Evolutionary conservation across 2,797 vertebrate genomes (phyloP).

Genomic region (Pipistrellus nathusii): DNA sequence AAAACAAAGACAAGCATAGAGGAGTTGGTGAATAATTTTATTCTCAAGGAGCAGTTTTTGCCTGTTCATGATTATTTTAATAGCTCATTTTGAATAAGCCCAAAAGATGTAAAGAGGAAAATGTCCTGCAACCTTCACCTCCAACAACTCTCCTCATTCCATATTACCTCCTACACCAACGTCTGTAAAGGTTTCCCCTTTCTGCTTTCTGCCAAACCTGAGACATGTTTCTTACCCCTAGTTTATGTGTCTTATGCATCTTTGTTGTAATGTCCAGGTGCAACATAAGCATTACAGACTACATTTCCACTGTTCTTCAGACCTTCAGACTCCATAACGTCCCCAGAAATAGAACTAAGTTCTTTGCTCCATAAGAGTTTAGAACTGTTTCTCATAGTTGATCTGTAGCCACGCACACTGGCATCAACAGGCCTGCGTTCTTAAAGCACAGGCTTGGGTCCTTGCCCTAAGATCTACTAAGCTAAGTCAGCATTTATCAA

Average conservation of each 20-base stretch:
- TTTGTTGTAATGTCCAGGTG: not conserved
- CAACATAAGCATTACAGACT: not conserved
- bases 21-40: slow-evolving; percentile 12
- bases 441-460: not conserved
- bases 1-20: slow-evolving; percentile 36
- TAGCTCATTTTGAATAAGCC: slow-evolving; percentile 3
- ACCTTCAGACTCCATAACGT: not conserved
- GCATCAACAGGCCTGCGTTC: not conserved
- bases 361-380: not conserved
- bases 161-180: not conserved
- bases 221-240: not conserved
- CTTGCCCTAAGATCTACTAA: not conserved
- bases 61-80: not conserved
- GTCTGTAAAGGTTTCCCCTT: not conserved
- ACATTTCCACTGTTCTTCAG: not conserved
- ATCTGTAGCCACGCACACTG: not conserved
- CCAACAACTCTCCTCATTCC: not conserved
- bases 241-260: not conserved
- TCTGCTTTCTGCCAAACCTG: not conserved
- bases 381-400: slow-evolving; percentile 15
- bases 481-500: not conserved
- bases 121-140: not conserved
- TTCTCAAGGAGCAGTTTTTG: slow-evolving; percentile 13
- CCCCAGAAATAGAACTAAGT: not conserved
- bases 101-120: not conserved